Conservation (phyloP, 2,797 vertebrate genomes). For the Mormyrus proboscirostris region DNA sequence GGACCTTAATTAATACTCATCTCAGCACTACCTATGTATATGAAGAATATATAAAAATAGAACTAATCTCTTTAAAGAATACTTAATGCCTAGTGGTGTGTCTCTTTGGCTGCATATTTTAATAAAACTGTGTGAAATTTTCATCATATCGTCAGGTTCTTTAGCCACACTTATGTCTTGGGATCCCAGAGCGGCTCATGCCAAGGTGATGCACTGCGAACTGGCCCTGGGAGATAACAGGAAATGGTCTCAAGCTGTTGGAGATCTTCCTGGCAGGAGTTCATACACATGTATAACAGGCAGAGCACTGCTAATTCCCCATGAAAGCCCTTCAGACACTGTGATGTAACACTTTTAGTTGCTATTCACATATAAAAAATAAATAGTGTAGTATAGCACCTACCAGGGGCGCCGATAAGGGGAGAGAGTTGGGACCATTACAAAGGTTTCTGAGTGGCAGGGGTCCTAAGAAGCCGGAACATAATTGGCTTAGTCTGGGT, state of each 20-base stretch:
- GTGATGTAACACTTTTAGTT: neutral
- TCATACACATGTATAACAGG: neutral
- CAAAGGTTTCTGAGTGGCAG: neutral
- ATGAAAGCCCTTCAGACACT: neutral
- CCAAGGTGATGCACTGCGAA: neutral
- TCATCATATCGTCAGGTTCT: neutral
- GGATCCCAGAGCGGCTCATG: neutral
- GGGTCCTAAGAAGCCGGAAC: neutral
- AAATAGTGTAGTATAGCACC: neutral
- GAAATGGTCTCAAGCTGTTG: neutral
- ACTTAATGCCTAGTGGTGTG: neutral
- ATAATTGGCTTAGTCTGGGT: neutral
- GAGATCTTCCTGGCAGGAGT: neutral
- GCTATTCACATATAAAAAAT: neutral
- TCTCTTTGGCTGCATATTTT: neutral
- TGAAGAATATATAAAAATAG: neutral
- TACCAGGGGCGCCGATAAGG: neutral
- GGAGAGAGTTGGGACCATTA: neutral
- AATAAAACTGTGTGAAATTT: neutral
- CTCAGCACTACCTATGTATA: neutral
- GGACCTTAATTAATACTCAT: neutral
- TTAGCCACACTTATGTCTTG: neutral
- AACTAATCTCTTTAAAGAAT: neutral
- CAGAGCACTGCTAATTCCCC: neutral
- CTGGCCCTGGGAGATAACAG: neutral